phyloP scores from a whole-genome alignment of 2,797 vertebrate genomes.

The Eurystomus glaucurus region DNA sequence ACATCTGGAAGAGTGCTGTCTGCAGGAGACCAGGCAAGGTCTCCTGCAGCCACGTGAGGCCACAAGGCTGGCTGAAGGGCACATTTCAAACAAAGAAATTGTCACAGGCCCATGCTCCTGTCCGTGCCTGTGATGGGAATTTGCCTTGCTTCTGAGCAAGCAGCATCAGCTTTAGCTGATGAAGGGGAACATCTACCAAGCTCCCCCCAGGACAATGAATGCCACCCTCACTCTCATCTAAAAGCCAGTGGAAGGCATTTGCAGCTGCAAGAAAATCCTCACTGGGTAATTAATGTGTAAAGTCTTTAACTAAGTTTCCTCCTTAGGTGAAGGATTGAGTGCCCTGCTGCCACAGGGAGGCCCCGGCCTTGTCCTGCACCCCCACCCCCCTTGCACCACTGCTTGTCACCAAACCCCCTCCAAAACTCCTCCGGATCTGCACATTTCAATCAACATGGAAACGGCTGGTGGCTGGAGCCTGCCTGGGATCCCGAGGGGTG shows the following conservation, averaged over 20 bases:
- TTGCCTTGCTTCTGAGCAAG: neutral
- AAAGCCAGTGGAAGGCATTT: neutral
- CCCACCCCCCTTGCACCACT: neutral
- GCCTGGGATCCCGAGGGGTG: neutral
- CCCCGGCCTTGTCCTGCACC: fast-evolving
- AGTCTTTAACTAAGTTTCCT: neutral
- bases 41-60: neutral
- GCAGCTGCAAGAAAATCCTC: neutral
- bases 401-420: fast-evolving
- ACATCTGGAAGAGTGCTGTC: neutral
- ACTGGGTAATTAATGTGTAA: fast-evolving
- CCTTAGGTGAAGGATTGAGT: fast-evolving
- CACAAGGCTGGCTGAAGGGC: fast-evolving
- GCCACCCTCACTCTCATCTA: neutral
- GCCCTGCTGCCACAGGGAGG: neutral
- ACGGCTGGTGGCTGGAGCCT: neutral
- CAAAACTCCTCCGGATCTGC: neutral
- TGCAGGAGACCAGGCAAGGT: neutral
- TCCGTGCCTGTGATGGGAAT: neutral
- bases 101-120: fast-evolving
- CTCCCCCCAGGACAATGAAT: neutral
- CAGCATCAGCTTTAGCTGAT: neutral
- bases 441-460: neutral
- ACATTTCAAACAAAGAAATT: neutral
- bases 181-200: neutral